Percentiles rank a stretch among this genome's conserved stretches.
phyloP scores from a whole-genome alignment of 1,140 invertebrate species.

The Lineus longissimus region DNA sequence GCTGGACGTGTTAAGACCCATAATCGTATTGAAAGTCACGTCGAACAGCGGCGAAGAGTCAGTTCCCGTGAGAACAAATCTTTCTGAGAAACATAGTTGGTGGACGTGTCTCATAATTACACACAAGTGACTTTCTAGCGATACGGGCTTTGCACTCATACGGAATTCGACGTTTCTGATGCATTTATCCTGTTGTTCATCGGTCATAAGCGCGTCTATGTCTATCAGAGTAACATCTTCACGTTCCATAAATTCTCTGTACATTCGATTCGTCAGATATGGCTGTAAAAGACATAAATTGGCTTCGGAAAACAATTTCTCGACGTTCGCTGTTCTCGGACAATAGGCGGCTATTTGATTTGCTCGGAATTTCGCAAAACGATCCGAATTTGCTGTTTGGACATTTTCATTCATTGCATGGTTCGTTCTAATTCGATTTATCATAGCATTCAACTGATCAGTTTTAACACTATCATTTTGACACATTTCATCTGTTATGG shows the following conservation, averaged over 20 bases:
- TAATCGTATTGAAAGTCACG: background rate
- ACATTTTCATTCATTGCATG: conserved; percentile 7
- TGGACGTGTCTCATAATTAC: conserved; percentile 3
- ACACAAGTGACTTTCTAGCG: conserved; percentile 2
- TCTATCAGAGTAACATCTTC: background rate
- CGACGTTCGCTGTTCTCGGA: conserved; percentile 3
- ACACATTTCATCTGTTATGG: background rate
- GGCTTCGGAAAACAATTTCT: conserved; percentile 5
- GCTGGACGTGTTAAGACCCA: background rate
- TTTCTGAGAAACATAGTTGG: background rate
- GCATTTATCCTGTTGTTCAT: conserved; percentile 1
- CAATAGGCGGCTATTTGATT: conserved; percentile 5
- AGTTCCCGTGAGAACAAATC: background rate
- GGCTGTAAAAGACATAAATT: conserved; percentile 5
- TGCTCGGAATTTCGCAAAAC: background rate
- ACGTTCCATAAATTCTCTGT: background rate
- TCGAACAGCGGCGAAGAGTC: conserved; percentile 7
- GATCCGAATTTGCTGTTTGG: background rate
- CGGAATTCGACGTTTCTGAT: conserved; percentile 8
- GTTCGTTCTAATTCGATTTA: background rate
- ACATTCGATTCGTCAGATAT: background rate
- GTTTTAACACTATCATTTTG: background rate
- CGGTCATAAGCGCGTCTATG: background rate
- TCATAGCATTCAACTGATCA: background rate
- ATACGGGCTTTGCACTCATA: conserved; percentile 6